Percentiles rank a stretch among this genome's conserved stretches.
Evolutionary conservation across 2,113 vertebrate genomes (phyloP).

Genomic region (Pleuronectes platessa): DNA sequence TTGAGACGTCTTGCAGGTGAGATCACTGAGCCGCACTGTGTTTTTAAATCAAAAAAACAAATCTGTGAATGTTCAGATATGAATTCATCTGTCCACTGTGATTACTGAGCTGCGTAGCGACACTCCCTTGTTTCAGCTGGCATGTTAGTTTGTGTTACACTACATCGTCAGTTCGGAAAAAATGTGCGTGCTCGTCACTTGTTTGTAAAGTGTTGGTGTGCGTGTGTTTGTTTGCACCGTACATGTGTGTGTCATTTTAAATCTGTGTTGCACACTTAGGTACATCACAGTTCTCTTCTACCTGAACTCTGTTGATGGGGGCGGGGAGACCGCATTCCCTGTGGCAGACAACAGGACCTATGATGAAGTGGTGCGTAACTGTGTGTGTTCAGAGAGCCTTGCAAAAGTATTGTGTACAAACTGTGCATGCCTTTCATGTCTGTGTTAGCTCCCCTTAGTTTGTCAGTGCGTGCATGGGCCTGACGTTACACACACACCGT

Average conservation of each 20-base stretch:
- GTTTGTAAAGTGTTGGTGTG: slow-evolving; percentile 26
- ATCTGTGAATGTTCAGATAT: slow-evolving; percentile 8
- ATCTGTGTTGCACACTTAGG: slow-evolving; percentile 83
- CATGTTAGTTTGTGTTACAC: slow-evolving; percentile 35
- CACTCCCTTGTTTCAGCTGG: slow-evolving; percentile 70
- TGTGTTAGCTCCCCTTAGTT: slow-evolving; percentile 45
- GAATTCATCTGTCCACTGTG: slow-evolving; percentile 26
- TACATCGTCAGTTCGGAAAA: slow-evolving; percentile 8
- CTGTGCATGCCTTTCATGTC: slow-evolving; percentile 52
- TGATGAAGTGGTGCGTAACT: slow-evolving; percentile 90
- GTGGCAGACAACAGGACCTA: slow-evolving; percentile 99
- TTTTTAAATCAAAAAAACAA: not conserved
- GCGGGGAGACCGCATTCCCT: slow-evolving; percentile 97
- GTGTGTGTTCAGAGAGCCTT: slow-evolving; percentile 32
- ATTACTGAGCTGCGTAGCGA: slow-evolving; percentile 45
- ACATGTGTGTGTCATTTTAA: slow-evolving; percentile 63
- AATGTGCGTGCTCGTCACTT: slow-evolving; percentile 11
- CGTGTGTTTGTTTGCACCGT: slow-evolving; percentile 29
- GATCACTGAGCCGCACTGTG: slow-evolving; percentile 5
- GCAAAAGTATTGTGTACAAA: slow-evolving; percentile 47
- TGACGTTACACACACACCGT: not conserved
- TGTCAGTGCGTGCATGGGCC: slow-evolving; percentile 35
- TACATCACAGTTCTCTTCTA: slow-evolving; percentile 99
- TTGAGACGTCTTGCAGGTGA: slow-evolving; percentile 97
- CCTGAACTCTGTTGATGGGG: slow-evolving; percentile 97